phyloP scores from a whole-genome alignment of 2,113 vertebrate genomes.

The Naja naja region DNA sequence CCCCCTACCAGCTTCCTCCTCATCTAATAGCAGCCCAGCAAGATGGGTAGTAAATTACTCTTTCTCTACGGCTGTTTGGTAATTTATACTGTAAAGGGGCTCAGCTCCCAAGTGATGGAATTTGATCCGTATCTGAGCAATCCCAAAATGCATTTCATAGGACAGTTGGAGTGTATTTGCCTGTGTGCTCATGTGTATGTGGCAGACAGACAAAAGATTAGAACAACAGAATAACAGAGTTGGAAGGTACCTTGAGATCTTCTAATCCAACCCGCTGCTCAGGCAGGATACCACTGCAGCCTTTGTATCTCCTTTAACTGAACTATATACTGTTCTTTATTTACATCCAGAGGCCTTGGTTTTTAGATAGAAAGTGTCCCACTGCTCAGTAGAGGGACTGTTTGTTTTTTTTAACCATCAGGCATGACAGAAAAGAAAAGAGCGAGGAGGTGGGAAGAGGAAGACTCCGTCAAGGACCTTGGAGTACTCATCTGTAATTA shows the following conservation, averaged over 20 bases:
- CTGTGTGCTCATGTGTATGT: not conserved
- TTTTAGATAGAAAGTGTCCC: not conserved
- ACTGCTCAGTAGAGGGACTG: not conserved
- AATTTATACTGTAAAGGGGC: not conserved
- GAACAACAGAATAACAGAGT: not conserved
- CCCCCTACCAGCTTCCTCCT: not conserved
- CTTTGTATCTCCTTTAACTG: not conserved
- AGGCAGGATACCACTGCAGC: too few relatives aligned
- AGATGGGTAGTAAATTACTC: not conserved
- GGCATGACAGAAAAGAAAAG: not conserved
- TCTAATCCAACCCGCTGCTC: not conserved
- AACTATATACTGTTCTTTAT: not conserved
- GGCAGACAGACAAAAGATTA: not conserved
- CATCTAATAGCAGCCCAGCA: too few relatives aligned
- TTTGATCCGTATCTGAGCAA: not conserved
- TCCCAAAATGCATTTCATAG: not conserved
- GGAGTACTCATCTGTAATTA: too few relatives aligned
- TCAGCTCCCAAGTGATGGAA: not conserved
- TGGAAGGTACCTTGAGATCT: not conserved
- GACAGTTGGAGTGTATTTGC: not conserved
- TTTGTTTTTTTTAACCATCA: not conserved
- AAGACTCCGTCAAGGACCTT: too few relatives aligned
- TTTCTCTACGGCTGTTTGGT: not conserved
- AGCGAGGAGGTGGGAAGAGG: not conserved
- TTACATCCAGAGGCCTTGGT: not conserved